These are phyloP conservation scores for Eupelmus urozonus DNA, from an alignment of 2,888 invertebrate species.

Conservation along the genomic window DNA sequence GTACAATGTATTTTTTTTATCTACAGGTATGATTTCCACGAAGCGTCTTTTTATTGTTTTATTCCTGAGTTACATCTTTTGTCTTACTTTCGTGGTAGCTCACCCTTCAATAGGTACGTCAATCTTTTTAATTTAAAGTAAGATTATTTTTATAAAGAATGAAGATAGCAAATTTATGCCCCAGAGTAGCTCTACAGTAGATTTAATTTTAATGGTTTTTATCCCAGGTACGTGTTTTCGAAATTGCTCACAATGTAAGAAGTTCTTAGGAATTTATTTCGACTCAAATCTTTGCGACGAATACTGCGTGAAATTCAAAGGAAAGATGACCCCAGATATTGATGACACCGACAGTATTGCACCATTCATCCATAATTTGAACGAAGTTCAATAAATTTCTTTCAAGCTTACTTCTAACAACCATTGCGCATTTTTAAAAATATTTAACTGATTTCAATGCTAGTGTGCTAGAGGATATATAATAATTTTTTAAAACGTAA, in stretches of 20 bases:
- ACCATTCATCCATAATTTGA: slow-evolving; percentile 84
- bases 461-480: not conserved
- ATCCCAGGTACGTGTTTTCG: slow-evolving; percentile 84
- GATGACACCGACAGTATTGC: slow-evolving; percentile 89
- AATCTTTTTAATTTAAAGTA: not conserved
- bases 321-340: slow-evolving; percentile 91
- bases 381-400: slow-evolving; percentile 62
- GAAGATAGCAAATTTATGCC: too few relatives aligned
- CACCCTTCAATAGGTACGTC: slow-evolving; percentile 57
- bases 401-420: too few relatives aligned
- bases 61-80: slow-evolving; percentile 35
- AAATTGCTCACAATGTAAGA: slow-evolving; percentile 93
- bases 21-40: slow-evolving; percentile 31
- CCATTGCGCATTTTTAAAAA: slow-evolving; percentile 28
- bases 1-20: not conserved
- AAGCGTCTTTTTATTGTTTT: slow-evolving; percentile 25
- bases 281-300: slow-evolving; percentile 92
- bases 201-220: not conserved
- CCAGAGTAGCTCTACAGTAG: too few relatives aligned
- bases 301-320: slow-evolving; percentile 89
- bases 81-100: slow-evolving; percentile 28
- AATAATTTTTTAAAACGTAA: not conserved
- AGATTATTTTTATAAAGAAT: too few relatives aligned
- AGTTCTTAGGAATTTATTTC: slow-evolving; percentile 92
- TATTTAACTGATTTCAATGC: slow-evolving; percentile 27